Base-by-base conservation (phyloP, 2,113 vertebrate species). In the Fulmarus glacialis region DNA sequence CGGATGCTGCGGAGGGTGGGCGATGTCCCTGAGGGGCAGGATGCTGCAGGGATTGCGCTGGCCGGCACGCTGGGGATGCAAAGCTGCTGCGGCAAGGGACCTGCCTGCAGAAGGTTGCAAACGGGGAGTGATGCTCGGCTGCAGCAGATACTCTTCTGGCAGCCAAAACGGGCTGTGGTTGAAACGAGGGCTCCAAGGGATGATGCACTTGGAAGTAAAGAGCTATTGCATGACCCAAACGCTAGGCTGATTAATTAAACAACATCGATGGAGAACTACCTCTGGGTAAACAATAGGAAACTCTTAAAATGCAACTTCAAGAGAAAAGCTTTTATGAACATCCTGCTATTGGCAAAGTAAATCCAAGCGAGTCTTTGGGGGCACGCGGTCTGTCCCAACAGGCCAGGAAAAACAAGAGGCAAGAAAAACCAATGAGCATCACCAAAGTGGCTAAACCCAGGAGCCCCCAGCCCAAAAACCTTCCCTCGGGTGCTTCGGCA, bases 71-170 rank as follows among this genome's bases (percentile, higher is more conserved):
- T 19, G 70, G 32, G n/a, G 48, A 18, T 10, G 45, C 19, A 45
- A 70, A 45, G 60, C 24, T 45, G 52, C 20, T 1, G 8, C 32
- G 30, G 29, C 34, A 53, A 27, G 24, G 75, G 29, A 47, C 4
- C 19, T 22, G 43, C 48, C 32, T 12, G 19, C 11, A 3, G 60
- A 40, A 56, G 50, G 78, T 38, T 50, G 78, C 45, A 34, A 50
- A 38, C 0, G 4, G 40, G 18, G n/a, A 59, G 24, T 0, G 21
- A 73, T 29, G 55, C 8, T 52, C 2, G 0, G 23, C 29, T 63
- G 50, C 36, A 59, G 22, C 38, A 87, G 30, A 32, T 71, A 18
- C 15, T 12, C 22, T 32, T 43, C 26, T 5, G 18, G 12, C 12
- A 27, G 77, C 36, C 42, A 52, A 22, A 75, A 26, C 0, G 5